These are phyloP conservation scores for Dioctria linearis DNA, from an alignment of 2,888 invertebrate genomes.

Conservation along the genomic window DNA sequence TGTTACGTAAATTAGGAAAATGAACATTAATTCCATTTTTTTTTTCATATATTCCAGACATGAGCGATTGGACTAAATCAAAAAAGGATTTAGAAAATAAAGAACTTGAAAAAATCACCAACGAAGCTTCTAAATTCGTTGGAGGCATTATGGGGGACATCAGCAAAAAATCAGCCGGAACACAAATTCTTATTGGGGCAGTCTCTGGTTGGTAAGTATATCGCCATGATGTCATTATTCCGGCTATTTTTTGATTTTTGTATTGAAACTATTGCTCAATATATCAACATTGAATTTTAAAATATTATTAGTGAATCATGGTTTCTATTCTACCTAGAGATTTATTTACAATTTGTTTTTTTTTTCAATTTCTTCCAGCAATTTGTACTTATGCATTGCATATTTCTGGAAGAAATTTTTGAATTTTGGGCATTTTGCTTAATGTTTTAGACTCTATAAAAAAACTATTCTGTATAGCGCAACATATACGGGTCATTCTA, in stretches of 20 bases:
- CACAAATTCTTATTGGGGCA: constrained; percentile 89
- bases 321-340: too few species aligned
- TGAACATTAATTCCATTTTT: background rate
- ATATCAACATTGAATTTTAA: too few species aligned
- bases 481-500: too few species aligned
- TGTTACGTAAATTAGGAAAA: constrained; percentile 33
- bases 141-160: constrained; percentile 86
- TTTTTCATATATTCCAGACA: constrained; percentile 46
- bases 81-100: constrained; percentile 68
- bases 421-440: too few species aligned
- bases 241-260: constrained; percentile 12
- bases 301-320: too few species aligned
- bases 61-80: constrained; percentile 62
- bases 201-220: constrained; percentile 87
- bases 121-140: constrained; percentile 80
- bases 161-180: constrained; percentile 86
- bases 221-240: constrained; percentile 47
- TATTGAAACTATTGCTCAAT: too few species aligned
- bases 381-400: too few species aligned
- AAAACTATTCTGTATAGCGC: too few species aligned
- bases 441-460: too few species aligned
- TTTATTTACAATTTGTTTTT: too few species aligned
- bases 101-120: constrained; percentile 75
- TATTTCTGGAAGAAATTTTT: too few species aligned
- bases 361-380: too few species aligned